Percentiles rank a stretch among this genome's conserved stretches.
Evolutionary conservation across 2,797 vertebrate genomes (phyloP).

Genomic region (Sebastiscus albofasciatus): DNA sequence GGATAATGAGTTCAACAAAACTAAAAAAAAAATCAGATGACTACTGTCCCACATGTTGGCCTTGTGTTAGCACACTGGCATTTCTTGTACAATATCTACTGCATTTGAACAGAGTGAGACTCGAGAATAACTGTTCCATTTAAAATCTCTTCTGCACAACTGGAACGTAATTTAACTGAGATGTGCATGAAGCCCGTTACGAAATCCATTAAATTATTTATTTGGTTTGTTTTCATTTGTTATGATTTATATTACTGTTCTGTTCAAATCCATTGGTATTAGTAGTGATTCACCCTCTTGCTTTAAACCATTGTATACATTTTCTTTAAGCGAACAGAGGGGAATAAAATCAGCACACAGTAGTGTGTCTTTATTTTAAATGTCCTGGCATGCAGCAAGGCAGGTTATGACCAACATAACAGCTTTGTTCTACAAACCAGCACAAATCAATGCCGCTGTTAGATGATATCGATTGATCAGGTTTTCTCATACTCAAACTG

Average conservation of each 20-base stretch:
- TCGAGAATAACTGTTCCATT: slow-evolving; percentile 17
- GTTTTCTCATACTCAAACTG: not conserved
- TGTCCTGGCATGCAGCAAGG: slow-evolving; percentile 55
- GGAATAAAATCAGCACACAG: slow-evolving; percentile 42
- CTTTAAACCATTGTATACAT: slow-evolving; percentile 70
- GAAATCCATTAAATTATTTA: slow-evolving; percentile 42
- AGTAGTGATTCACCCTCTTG: slow-evolving; percentile 62
- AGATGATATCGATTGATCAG: not conserved
- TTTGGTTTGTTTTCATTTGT: slow-evolving; percentile 56
- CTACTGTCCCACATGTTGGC: slow-evolving; percentile 12
- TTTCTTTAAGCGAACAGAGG: slow-evolving; percentile 60
- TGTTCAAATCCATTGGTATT: slow-evolving; percentile 66
- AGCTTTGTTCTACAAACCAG: slow-evolving; percentile 75
- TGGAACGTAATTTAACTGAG: slow-evolving; percentile 20
- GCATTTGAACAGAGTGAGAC: slow-evolving; percentile 18
- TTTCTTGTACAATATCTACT: slow-evolving; percentile 26
- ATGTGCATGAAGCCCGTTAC: slow-evolving; percentile 24
- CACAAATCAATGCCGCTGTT: slow-evolving; percentile 70
- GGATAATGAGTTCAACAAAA: slow-evolving; percentile 6
- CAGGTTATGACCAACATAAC: slow-evolving; percentile 56
- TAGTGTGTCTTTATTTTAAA: slow-evolving; percentile 45
- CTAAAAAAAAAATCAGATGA: slow-evolving; percentile 2
- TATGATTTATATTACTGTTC: slow-evolving; percentile 63
- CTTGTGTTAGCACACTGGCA: slow-evolving; percentile 50
- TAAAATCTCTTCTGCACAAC: slow-evolving; percentile 34